These are phyloP conservation scores for Phalanger gymnotis DNA, from an alignment of 2,797 vertebrate species.

Conservation along the genomic window DNA sequence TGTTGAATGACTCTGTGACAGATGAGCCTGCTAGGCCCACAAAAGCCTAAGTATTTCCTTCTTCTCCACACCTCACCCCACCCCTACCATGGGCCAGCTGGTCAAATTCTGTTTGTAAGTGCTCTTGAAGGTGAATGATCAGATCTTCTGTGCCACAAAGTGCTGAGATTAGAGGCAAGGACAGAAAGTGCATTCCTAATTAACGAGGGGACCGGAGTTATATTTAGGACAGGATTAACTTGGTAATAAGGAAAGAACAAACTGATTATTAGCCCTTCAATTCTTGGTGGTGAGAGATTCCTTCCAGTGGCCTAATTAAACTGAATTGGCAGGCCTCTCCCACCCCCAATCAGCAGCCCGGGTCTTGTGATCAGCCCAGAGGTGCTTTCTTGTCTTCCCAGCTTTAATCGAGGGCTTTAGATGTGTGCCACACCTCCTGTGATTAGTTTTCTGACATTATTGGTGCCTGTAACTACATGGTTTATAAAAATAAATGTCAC, in stretches of 20 bases:
- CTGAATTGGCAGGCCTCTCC: conserved; percentile 86
- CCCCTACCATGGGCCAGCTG: conserved; percentile 83
- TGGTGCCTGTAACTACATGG: conserved; percentile 85
- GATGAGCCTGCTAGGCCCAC: conserved; percentile 40
- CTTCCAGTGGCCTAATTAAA: conserved; percentile 91
- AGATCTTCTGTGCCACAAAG: conserved; percentile 80
- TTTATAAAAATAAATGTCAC: conserved; percentile 89
- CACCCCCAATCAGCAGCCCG: conserved; percentile 86
- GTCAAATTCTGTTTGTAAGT: conserved; percentile 85
- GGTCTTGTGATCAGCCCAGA: background rate
- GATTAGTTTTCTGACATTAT: conserved; percentile 91
- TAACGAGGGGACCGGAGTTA: conserved; percentile 82
- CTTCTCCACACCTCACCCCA: background rate
- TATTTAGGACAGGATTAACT: conserved; percentile 93
- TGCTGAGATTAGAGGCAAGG: conserved; percentile 80
- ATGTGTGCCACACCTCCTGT: conserved; percentile 89
- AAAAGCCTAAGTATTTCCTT: conserved; percentile 90
- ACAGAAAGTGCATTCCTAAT: conserved; percentile 86
- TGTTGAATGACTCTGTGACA: too few relatives aligned
- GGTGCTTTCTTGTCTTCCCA: conserved; percentile 81
- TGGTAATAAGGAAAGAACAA: conserved; percentile 95
- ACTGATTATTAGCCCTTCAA: conserved; percentile 94
- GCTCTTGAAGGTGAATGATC: conserved; percentile 85
- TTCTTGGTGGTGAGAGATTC: conserved; percentile 91
- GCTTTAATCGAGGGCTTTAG: conserved; percentile 90